Evolutionary conservation across 2,113 vertebrate genomes (phyloP).

Genomic region (Calonectris borealis): DNA sequence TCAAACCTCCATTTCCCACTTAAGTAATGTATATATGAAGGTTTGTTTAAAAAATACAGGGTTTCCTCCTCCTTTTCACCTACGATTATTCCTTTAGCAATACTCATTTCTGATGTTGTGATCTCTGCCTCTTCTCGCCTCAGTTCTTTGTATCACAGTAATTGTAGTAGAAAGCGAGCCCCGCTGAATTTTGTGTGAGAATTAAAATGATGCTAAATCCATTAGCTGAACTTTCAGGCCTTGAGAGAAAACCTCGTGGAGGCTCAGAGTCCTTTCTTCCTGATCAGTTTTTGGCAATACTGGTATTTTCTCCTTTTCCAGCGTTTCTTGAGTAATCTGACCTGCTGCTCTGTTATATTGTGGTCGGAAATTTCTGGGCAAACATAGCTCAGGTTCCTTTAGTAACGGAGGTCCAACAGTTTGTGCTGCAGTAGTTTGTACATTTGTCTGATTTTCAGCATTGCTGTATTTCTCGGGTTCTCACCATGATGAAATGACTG

Average conservation of each 20-base stretch:
- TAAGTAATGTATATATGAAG: neutral
- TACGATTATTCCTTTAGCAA: neutral
- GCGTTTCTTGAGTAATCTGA: neutral
- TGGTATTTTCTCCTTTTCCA: neutral
- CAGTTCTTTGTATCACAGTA: neutral
- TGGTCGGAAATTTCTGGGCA: neutral
- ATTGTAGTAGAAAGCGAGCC: accelerated
- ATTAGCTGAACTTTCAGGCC: neutral
- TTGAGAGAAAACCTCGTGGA: neutral
- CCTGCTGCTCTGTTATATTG: neutral
- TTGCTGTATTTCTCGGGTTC: neutral
- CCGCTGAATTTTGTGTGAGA: neutral
- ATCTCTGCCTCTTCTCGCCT: neutral
- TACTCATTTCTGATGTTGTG: neutral
- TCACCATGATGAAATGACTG: neutral
- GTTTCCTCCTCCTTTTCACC: neutral
- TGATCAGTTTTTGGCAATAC: neutral
- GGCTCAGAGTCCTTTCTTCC: neutral
- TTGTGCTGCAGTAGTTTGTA: neutral
- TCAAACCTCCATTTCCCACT: neutral
- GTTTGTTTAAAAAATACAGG: neutral
- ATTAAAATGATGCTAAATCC: neutral
- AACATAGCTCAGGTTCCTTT: neutral
- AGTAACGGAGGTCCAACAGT: neutral
- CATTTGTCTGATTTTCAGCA: neutral